Base-by-base conservation (phyloP, 2,888 invertebrate species). In the Itoplectis maculator region DNA sequence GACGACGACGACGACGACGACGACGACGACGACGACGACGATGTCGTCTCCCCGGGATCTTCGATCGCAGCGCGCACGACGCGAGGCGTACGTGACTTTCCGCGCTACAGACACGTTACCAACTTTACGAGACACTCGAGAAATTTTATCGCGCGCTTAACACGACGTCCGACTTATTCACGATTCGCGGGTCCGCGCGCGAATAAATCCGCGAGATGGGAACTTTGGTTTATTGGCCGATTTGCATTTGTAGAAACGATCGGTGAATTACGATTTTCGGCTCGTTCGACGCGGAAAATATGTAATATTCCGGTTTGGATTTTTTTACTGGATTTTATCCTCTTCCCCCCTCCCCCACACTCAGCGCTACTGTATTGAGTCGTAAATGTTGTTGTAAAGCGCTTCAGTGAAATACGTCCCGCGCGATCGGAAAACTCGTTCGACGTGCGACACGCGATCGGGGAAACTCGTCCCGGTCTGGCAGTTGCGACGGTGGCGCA, bases 121-220 rank as follows among this genome's bases (percentile, higher is more conserved):
- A 70, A 66, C 80, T 75, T 75, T 75, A 80, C 56, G 80, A 66
- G 54, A 75, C 74, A 56, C 11, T 68, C 63, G 79, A 70, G 70
- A 80, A 80, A 75, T 70, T 80, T 70, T 70, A 76, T 70, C 40
- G 47, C 70, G n/a, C 59, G 68, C 35, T 37, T 13, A 45, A 76
- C 65, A 70, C 65, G 68, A 13, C 37, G 18, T 45, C 20, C 61
- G 18, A 23, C 35, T 61, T 61, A 37, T 18, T 61, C n/a, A 68
- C 23, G 42, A 42, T 56, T 56, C 54, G 4, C 23, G 23, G 7
- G 23, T 5, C 29, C 29, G 29, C 29, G 29, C 29, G 5, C 5
- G 29, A 29, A 29, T 29, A 29, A 29, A n/a, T n/a, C 29, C 29
- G 29, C n/a, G n/a, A n/a, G 29, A 29, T 29, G 29, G 29, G 5